Evolutionary conservation across 2,113 vertebrate species (phyloP).

Genomic region (Stictonetta naevosa): DNA sequence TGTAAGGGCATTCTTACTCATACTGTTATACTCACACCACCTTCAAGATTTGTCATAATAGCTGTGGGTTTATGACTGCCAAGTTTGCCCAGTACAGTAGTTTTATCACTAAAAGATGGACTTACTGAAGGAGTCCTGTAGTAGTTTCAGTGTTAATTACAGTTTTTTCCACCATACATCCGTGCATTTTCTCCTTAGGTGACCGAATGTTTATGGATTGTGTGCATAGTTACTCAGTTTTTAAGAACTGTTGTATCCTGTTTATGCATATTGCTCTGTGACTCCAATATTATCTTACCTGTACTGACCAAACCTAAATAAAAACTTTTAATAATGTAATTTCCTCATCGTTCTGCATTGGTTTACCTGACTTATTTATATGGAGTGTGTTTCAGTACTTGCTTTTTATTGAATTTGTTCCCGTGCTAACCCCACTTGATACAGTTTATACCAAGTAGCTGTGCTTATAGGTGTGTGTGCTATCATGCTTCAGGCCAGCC

Average conservation of each 20-base stretch:
- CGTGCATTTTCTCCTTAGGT: conserved; percentile 90
- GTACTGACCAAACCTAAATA: conserved; percentile 99
- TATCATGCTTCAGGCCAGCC: background rate
- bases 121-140: conserved; percentile 85
- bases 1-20: conserved; percentile 83
- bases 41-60: conserved; percentile 80
- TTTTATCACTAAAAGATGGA: conserved; percentile 83
- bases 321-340: conserved; percentile 96
- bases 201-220: conserved; percentile 89
- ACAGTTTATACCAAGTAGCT: background rate
- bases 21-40: conserved; percentile 77
- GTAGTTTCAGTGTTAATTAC: conserved; percentile 90
- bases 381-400: background rate
- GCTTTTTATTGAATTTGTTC: background rate
- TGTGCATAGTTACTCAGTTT: conserved; percentile 94
- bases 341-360: conserved; percentile 48
- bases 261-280: conserved; percentile 96
- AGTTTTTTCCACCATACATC: conserved; percentile 83
- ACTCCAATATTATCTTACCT: conserved; percentile 97
- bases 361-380: background rate
- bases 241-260: conserved; percentile 90
- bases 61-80: conserved; percentile 87
- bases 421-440: background rate
- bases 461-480: background rate
- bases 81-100: conserved; percentile 86